Evolutionary conservation across 1,140 invertebrate genomes (phyloP).

Genomic region (Sitophilus oryzae): DNA sequence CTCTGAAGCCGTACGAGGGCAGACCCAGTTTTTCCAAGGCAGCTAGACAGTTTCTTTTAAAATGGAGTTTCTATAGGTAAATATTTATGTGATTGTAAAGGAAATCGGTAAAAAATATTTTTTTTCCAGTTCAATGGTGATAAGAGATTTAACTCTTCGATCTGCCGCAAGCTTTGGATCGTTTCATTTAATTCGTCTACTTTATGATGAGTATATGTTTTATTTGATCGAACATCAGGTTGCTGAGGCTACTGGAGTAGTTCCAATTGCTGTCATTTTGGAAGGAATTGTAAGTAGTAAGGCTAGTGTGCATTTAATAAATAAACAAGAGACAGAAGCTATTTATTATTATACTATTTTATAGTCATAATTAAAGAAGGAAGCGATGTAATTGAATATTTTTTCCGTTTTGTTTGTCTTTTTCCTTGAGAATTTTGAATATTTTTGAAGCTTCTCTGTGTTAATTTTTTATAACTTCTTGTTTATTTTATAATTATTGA

Average conservation of each 20-base stretch:
- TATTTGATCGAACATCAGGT: constrained; percentile 97
- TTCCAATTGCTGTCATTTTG: constrained; percentile 88
- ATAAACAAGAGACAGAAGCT: neutral
- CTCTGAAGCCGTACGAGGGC: constrained; percentile 81
- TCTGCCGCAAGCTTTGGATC: constrained; percentile 98
- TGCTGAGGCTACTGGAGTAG: constrained; percentile 80
- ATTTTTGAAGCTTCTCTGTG: too few relatives aligned
- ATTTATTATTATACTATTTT: neutral
- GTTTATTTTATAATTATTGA: too few relatives aligned
- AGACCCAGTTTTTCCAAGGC: constrained; percentile 83
- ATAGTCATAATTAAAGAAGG: neutral
- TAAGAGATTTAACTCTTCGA: constrained; percentile 87
- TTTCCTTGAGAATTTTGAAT: too few relatives aligned
- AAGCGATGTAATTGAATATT: too few relatives aligned
- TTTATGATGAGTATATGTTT: constrained; percentile 99
- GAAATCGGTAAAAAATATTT: constrained; percentile 4
- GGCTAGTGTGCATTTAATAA: constrained; percentile 62
- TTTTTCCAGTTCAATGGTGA: constrained; percentile 84
- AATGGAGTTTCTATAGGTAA: constrained; percentile 99
- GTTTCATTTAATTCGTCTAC: constrained; percentile 94
- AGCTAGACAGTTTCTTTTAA: constrained; percentile 89
- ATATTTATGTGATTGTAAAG: constrained; percentile 43
- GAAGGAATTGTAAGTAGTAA: constrained; percentile 62
- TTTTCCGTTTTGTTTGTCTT: too few relatives aligned
- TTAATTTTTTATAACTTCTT: too few relatives aligned